Percentiles rank a stretch among this genome's conserved stretches.
These are phyloP conservation scores for Caenorhabditis uteleia DNA, from an alignment of 2,888 invertebrate genomes.

Conservation along the genomic window DNA sequence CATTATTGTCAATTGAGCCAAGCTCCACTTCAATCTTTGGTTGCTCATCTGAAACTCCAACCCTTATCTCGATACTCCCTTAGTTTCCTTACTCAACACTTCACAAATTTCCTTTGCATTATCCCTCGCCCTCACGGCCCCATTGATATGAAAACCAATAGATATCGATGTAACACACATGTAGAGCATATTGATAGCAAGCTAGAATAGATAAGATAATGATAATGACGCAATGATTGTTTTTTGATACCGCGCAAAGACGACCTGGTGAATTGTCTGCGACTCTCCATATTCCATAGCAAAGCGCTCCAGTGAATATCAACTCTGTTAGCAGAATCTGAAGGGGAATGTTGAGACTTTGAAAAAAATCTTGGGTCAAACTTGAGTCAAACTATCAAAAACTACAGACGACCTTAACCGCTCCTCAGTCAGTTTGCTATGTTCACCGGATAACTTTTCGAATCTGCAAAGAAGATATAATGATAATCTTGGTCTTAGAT, in stretches of 20 bases:
- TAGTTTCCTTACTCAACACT: conserved; percentile 46
- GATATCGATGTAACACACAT: conserved; percentile 66
- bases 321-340: conserved; percentile 65
- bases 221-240: background rate
- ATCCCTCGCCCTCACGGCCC: conserved; percentile 58
- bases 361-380: conserved; percentile 3
- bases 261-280: conserved; percentile 63
- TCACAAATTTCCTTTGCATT: conserved; percentile 60
- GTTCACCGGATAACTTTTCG: conserved; percentile 56
- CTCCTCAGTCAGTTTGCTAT: conserved; percentile 59
- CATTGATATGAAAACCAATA: conserved; percentile 68
- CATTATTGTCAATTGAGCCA: conserved; percentile 35
- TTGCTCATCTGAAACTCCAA: conserved; percentile 38
- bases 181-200: conserved; percentile 67
- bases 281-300: conserved; percentile 65
- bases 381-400: conserved; percentile 66
- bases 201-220: conserved; percentile 21
- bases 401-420: conserved; percentile 66
- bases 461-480: conserved; percentile 45
- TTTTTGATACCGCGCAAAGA: conserved; percentile 55
- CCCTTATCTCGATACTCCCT: background rate
- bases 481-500: background rate
- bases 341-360: conserved; percentile 1
- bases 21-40: conserved; percentile 47
- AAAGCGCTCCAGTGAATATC: conserved; percentile 66